Base-by-base conservation (phyloP, 37 sponge, comb jelly and placozoan genomes). In the Eunapius fragilis region DNA sequence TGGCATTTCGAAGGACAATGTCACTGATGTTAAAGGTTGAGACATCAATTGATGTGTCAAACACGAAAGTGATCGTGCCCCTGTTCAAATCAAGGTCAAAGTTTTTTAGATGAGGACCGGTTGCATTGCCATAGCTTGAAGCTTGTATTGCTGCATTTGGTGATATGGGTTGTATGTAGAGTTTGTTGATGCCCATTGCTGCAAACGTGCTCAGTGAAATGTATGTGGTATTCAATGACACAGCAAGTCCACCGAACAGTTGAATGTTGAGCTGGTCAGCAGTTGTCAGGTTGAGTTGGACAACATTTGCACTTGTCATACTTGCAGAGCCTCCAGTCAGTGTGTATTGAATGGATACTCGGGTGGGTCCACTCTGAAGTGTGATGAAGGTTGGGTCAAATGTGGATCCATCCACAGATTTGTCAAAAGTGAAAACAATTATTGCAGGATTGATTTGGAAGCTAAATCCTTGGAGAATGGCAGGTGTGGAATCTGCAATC, bases 1-100 rank as follows among this genome's bases (percentile, higher is more conserved):
- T 58, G 13, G 74, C 80, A 71, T 87, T 88, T 71, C 87, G 89
- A 24, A 96, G 34, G 70, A 84, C 85, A 14, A 96, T 85, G 25
- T 78, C 85, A 11, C 22, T 67, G 36, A 82, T 35, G 9, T 79
- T 79, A 47, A 96, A 75, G 19, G 86, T 75, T 7, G 86, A 49
- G 2, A 89, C 45, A 74, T 82, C 76, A 26, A 96, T 69, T 48
- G 93, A 80, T 74, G 92, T 91, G 69, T 86, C 82, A 72, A 96
- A 96, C 36, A 24, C 72, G 30, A 96, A 88, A 5, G 83, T 87
- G 37, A 96, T 75, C 0, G 77, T 38, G 13, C 95, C 97, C 22
- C 72, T 23, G 69, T 94, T 87, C 12, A 97, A 86, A 78, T 97
- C 93, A 0, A 97, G 69, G 50, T 90, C 74, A 45, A 94, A 92